Evolutionary conservation across 2,113 vertebrate species (phyloP), one percentile per base, ranked within the genome.

Genomic region (Chaetops frenatus): DNA sequence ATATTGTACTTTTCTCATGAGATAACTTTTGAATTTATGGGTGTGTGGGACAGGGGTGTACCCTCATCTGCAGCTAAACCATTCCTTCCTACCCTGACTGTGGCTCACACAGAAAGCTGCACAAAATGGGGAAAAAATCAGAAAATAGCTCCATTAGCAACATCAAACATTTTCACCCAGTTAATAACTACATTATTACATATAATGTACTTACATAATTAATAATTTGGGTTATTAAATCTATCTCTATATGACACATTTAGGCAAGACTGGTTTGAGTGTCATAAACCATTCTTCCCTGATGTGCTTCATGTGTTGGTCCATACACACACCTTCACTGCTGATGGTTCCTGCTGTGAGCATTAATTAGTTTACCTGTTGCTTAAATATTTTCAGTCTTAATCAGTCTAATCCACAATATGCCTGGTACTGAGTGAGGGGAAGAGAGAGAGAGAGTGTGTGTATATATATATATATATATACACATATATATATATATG

Each of bases 371-470:
- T 57, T 73, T 66, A 57, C 29, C 33, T 36, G 36, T 29, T 83
- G 15, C 62, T 13, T 56, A 86, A 72, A n/a, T 82, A 61, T 47
- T 64, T 94, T 69, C 28, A 79, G 5, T 10, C 92, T 74, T 82
- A 79, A 48, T 64, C 20, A 50, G 2, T 57, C 47, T 61, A 77
- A 79, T 47, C 7, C 40, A 86, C 92, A 65, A 83, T 48, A 69
- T 42, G 17, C 11, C 66, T 65, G 11, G 9, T 40, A 70, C 21
- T 4, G 2, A 27, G 3, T 3, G 0, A 2, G 8, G 6, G 10
- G 4, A 50, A 74, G 40, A 81, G 14, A 56, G 15, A 29, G 29
- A 15, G 14, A 2, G 21, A 2, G 31, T 18, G 6, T 19, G 7
- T 25, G 0, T 44, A 4, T 48, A 3, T 53, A n/a, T 29, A 18